These are phyloP conservation scores for Fulica atra DNA, from an alignment of 2,113 vertebrate species.

Conservation along the genomic window DNA sequence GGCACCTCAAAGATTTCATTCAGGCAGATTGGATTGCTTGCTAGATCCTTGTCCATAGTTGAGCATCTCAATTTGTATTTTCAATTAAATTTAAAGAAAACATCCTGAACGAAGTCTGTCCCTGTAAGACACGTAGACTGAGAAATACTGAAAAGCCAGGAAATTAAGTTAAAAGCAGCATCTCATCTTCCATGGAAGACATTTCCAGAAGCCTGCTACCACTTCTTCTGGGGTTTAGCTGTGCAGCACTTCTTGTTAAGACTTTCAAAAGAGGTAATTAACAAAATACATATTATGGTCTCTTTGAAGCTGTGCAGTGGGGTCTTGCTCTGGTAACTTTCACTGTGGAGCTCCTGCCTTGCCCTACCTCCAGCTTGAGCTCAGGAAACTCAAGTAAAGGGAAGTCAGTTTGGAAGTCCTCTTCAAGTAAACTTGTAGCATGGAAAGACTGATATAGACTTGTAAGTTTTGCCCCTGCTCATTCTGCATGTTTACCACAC, in stretches of 20 bases:
- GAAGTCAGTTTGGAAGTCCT: neutral
- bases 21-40: neutral
- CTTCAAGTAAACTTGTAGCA: neutral
- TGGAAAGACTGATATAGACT: neutral
- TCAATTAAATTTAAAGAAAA: neutral
- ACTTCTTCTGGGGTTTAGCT: neutral
- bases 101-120: neutral
- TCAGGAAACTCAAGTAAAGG: neutral
- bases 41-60: neutral
- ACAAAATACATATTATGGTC: neutral
- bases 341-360: accelerated
- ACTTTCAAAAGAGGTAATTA: neutral
- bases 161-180: constrained; percentile 20
- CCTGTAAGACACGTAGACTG: neutral
- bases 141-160: neutral
- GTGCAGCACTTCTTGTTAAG: neutral
- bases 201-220: neutral
- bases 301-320: neutral
- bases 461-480: neutral
- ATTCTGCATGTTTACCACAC: neutral
- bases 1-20: neutral
- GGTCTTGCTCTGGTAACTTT: neutral
- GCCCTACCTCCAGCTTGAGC: neutral
- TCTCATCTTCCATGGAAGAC: neutral
- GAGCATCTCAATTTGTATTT: neutral